Evolutionary conservation across 2,888 invertebrate species (phyloP).

Genomic region (Emesis furor): DNA sequence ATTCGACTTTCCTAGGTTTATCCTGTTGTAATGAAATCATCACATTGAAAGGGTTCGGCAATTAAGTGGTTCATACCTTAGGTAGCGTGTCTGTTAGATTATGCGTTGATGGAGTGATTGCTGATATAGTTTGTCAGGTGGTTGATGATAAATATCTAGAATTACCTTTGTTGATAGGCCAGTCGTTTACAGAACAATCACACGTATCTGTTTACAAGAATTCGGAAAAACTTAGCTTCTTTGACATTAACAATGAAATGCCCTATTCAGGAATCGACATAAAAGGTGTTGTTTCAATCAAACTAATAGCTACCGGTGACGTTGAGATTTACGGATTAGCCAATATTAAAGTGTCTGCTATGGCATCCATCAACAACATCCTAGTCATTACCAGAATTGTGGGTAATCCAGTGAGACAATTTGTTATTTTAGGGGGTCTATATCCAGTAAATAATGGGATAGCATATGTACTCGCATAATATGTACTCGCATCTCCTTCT

Average conservation of each 20-base stretch:
- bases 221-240: not conserved
- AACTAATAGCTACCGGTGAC: not conserved
- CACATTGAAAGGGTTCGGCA: conserved; percentile 60
- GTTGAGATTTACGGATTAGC: not conserved
- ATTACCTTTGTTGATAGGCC: not conserved
- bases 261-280: not conserved
- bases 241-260: conserved; percentile 2
- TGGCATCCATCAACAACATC: not conserved
- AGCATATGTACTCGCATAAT: not conserved
- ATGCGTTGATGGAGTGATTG: conserved; percentile 44
- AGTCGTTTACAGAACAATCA: not conserved
- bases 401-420: not conserved
- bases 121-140: conserved; percentile 5
- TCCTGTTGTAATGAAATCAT: not conserved
- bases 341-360: not conserved
- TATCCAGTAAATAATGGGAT: not conserved
- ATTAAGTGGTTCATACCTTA: conserved; percentile 44
- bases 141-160: conserved; percentile 4
- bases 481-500: not conserved
- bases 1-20: not conserved
- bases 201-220: not conserved
- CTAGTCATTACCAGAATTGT: not conserved
- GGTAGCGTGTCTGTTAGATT: conserved; percentile 36
- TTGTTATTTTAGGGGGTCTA: not conserved
- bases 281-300: not conserved